Evolutionary conservation across 2,888 invertebrate species (phyloP).

Genomic region (Ophion ellenae): DNA sequence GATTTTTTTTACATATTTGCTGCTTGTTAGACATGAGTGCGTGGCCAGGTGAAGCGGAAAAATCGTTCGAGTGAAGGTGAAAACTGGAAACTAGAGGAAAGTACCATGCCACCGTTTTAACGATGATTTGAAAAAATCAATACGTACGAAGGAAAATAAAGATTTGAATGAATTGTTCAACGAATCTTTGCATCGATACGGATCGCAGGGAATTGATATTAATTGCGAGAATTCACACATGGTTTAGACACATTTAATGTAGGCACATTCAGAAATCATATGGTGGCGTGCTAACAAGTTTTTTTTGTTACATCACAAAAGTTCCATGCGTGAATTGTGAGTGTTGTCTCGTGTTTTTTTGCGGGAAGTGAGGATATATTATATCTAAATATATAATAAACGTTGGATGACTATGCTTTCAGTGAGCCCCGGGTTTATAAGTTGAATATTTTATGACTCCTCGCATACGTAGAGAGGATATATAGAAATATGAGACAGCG

Average conservation of each 20-base stretch:
- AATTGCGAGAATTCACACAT: background rate
- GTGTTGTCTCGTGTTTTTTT: constrained; percentile 49
- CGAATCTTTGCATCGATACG: too few species aligned
- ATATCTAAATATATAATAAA: background rate
- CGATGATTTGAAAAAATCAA: background rate
- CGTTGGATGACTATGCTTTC: constrained; percentile 26
- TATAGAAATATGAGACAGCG: too few species aligned
- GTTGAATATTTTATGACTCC: too few species aligned
- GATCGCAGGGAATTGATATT: too few species aligned
- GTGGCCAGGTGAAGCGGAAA: background rate
- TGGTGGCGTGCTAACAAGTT: too few species aligned
- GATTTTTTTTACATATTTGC: background rate
- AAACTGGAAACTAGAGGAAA: constrained; percentile 4
- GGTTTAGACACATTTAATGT: too few species aligned
- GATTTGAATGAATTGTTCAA: too few species aligned
- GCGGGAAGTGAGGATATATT: constrained; percentile 11
- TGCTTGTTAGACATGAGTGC: background rate
- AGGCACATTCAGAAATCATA: too few species aligned
- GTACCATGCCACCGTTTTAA: background rate
- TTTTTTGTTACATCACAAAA: constrained; percentile 27
- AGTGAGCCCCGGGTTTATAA: too few species aligned
- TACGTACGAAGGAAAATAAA: background rate
- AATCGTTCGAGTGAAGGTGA: constrained; percentile 16
- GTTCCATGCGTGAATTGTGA: constrained; percentile 36
- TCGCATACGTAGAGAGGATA: too few species aligned